Base-by-base conservation (phyloP, 64 coral and sea anemone species). In the Orbicella faveolata region DNA sequence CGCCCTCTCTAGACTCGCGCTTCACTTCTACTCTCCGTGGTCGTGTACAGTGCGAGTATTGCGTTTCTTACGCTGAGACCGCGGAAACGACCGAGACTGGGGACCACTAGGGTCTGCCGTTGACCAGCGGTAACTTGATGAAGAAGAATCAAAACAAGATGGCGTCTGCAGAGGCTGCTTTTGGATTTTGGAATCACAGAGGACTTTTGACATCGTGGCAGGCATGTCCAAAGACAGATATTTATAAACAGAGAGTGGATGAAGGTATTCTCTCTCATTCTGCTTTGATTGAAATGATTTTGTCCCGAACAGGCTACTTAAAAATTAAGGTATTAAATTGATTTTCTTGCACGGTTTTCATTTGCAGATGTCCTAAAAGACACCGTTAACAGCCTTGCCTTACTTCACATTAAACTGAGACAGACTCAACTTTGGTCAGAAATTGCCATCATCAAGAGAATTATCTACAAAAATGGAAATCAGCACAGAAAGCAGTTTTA, bases 401-500 rank as follows among this genome's bases (percentile, higher is more conserved):
- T 44, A 12, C 4, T 96, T 52, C 53, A 78, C 36, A 51, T 73
- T 14, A 78, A 81, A 44, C 19, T 88, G 19, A 41, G 78, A 57
- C 77, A 75, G 11, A 73, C 87, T 26, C 72, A 73, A n/a, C 72
- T 95, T 26, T 96, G 95, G 95, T 52, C 37, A 75, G 88, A 96
- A 61, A 80, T 59, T 69, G 52, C 76, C n/a, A 83, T 75, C 4
- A 76, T 96, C 41, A 53, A 90, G 26, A 64, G 48, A 63, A 65
- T 96, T 53, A 77, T 96, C 17, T 93, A 96, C 84, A 96, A 93
- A 83, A 61, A 93, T 8, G 81, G 93, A 34, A 96, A 93, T 78
- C 88, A 93, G 23, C 94, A 96, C 39, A 75, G 84, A 62, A 96
- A 96, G 20, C 88, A 96, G 62, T 93, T 90, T 34, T 93, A 96